Evolutionary conservation across 2,797 vertebrate genomes (phyloP), one percentile per base, ranked within the genome.

Genomic region (Bradypus variegatus): DNA sequence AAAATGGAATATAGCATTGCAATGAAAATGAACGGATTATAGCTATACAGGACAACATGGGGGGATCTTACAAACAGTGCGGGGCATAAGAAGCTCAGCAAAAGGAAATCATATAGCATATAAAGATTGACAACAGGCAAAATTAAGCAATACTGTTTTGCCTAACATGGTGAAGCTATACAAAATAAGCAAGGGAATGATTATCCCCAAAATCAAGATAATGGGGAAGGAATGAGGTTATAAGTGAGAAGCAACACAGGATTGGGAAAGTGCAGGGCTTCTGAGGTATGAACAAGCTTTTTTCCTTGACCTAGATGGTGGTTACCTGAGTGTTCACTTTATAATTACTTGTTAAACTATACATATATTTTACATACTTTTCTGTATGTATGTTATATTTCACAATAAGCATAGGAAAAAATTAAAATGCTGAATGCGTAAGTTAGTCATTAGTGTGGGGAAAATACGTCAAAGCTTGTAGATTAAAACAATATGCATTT

Each of bases 101-200:
- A 85, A 86, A 85, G 62, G 48, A 84, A 89, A 76, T 79, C 16
- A 6, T 38, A 64, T 1, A 33, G 21, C 48, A 77, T 16, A 75
- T 16, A 78, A 86, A 90, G 83, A 19, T 70, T 77, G 77, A 65
- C 53, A 86, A 31, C 11, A 72, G 25, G 36, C 53, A 92, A 83
- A 80, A 75, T 36, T 62, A 69, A 89, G 31, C 33, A 36, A 69
- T 69, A 11, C 21, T 45, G 29, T 41, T 89, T 89, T 80, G 41
- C 48, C 45, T 92, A 53, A 55, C n/a, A 3, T 62, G 36, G 79
- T 64, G 45, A 91, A 72, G 41, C 10, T 21, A 64, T 33, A 18
- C 36, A 21, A 89, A 36, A 62, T 38, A 86, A 77, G 73, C 50
- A 53, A 53, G 18, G 16, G 50, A 31, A 73, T 76, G 36, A 38